phyloP scores from a whole-genome alignment of 2,888 invertebrate species.

The Acholoe squamosa region DNA sequence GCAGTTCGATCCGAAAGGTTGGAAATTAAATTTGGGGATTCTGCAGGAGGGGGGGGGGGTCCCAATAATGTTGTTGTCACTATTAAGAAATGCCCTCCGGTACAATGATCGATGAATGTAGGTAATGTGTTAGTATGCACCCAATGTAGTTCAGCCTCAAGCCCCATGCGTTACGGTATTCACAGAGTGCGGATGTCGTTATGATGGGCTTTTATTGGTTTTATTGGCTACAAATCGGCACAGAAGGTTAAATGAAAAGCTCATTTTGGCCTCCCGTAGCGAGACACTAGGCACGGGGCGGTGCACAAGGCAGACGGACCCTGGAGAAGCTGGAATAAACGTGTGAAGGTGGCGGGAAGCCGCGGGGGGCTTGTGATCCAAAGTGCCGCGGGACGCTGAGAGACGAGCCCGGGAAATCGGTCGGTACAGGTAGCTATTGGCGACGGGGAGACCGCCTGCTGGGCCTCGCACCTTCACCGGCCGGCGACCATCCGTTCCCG shows the following conservation, averaged over 20 bases:
- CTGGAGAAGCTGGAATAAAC: not conserved
- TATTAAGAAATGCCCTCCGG: too few species aligned
- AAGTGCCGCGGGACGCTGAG: not conserved
- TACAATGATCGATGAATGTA: too few species aligned
- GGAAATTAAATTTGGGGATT: too few species aligned
- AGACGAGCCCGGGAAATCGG: not conserved
- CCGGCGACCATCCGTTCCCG: not conserved
- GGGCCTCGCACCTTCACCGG: not conserved
- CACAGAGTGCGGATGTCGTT: not conserved
- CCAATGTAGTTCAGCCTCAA: too few species aligned
- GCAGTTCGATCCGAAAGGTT: too few species aligned
- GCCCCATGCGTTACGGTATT: too few species aligned
- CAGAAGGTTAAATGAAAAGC: not conserved
- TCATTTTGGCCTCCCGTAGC: not conserved
- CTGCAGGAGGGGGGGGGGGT: too few species aligned
- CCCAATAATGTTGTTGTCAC: too few species aligned
- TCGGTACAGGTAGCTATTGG: not conserved
- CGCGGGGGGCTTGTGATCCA: not conserved
- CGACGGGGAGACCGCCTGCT: not conserved
- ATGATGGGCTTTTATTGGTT: not conserved
- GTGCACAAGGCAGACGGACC: not conserved
- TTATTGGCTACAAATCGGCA: constrained; percentile 5
- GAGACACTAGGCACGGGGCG: not conserved
- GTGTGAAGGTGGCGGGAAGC: not conserved
- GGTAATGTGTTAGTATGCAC: too few species aligned